Evolutionary conservation across 1,140 invertebrate species (phyloP), one percentile per base, ranked within the genome.

Genomic region (Sminthurides bifidus): DNA sequence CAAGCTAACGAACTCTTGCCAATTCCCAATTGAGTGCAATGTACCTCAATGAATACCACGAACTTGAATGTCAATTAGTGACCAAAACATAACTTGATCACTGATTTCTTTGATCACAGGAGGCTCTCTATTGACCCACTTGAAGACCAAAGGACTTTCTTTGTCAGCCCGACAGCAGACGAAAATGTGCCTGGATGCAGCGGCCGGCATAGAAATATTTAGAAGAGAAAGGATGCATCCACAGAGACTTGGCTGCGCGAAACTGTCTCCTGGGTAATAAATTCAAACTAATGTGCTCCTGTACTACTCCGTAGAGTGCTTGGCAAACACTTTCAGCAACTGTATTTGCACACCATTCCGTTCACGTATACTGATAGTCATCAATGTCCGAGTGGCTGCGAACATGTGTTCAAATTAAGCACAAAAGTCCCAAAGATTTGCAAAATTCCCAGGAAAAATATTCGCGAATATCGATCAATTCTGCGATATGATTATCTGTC

Each of bases 191-290:
- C 15, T 65, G 8, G 92, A 97, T 77, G 87, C 89, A 2, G 87
- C 91, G 14, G 86, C 84, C 60, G 92, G 89, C 62, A 96, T 98
- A n/a, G 92, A 77, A 84, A 41, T 98, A 97, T 74, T 77, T 98
- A 56, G 92, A 96, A 74, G 87, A 84, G 12, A 93, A 92, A 72
- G 91, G 88, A 73, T 96, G 92, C 69, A 96, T 98, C 67, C 93
- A 97, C 73, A 77, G 92, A 56, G 92, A 96, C 76, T 77, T 97
- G 63, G 93, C 92, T 2, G 92, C 92, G 0, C 74, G 93, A 58
- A 98, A 97, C 74, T 97, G 93, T 74, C 77, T 95, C 56, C 81
- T 93, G 35, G 84, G 86, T 74, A 76, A 76, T 68, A 15, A 14
- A 57, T 29, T n/a, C n/a, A n/a, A n/a, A n/a, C n/a, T n/a, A n/a